These are phyloP conservation scores for Sciurus vulgaris DNA, from an alignment of 2,797 vertebrate species.

Conservation along the genomic window DNA sequence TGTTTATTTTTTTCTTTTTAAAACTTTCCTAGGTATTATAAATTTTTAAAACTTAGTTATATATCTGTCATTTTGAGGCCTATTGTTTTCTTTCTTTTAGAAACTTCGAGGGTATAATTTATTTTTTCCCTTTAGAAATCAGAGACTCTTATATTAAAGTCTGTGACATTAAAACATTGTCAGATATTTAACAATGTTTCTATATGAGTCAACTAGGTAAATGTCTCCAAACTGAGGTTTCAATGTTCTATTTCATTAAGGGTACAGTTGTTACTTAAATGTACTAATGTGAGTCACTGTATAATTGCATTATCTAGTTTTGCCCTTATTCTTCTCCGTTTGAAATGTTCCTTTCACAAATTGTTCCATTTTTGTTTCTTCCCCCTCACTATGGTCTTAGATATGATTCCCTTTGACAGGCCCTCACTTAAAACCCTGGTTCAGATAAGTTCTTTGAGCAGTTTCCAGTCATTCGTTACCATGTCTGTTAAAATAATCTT, in stretches of 20 bases:
- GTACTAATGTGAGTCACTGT: background rate
- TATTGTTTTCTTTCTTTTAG: background rate
- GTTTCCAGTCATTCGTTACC: background rate
- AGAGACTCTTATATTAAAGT: background rate
- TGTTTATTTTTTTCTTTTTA: no score
- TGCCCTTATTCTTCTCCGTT: background rate
- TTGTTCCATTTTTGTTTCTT: background rate
- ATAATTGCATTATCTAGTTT: background rate
- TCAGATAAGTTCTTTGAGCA: background rate
- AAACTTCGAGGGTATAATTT: background rate
- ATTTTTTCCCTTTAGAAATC: background rate
- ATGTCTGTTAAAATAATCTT: background rate
- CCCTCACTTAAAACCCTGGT: fast-evolving
- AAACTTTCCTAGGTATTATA: background rate
- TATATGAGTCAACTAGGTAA: background rate
- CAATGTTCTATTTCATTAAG: background rate
- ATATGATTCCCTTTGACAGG: background rate
- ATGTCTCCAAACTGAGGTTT: background rate
- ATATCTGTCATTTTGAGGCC: background rate
- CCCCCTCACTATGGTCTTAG: background rate
- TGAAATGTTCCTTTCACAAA: background rate
- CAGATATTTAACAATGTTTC: background rate
- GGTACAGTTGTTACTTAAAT: background rate
- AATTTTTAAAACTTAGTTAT: background rate
- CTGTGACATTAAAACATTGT: background rate